Conservation (phyloP, 2,113 vertebrate genomes). For the Platichthys stellatus region DNA sequence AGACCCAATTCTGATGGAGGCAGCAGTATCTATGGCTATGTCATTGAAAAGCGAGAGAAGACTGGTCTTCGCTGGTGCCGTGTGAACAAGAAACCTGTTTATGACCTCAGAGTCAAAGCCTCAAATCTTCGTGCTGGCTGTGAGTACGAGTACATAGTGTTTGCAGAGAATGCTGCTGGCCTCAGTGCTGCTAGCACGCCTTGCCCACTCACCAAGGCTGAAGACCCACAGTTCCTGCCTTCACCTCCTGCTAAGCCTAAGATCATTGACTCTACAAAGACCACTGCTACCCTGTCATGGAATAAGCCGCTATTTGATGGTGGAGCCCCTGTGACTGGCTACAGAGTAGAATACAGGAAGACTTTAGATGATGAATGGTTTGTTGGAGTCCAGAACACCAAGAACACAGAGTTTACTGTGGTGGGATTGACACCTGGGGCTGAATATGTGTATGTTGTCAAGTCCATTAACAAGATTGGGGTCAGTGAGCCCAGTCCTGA, state of each 20-base stretch:
- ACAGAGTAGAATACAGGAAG: conserved; percentile 92
- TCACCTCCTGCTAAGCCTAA: conserved; percentile 94
- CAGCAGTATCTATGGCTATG: conserved; percentile 92
- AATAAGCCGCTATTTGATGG: conserved; percentile 97
- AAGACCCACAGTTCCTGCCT: conserved; percentile 94
- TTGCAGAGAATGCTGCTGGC: conserved; percentile 96
- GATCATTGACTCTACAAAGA: conserved; percentile 91
- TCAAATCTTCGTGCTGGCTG: conserved; percentile 90
- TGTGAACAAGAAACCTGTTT: conserved; percentile 98
- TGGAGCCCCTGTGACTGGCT: conserved; percentile 92
- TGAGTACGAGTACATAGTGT: conserved; percentile 97
- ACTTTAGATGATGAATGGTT: conserved; percentile 92
- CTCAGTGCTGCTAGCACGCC: conserved; percentile 91
- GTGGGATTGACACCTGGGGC: conserved; percentile 87
- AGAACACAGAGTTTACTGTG: conserved; percentile 93
- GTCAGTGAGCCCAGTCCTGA: conserved; percentile 91
- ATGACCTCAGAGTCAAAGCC: conserved; percentile 97
- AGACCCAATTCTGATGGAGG: conserved; percentile 95
- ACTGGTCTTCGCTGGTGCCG: conserved; percentile 94
- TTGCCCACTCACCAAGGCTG: conserved; percentile 89
- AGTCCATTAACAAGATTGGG: conserved; percentile 94
- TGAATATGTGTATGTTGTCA: conserved; percentile 94
- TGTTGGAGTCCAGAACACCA: conserved; percentile 89
- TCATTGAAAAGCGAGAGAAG: conserved; percentile 97
- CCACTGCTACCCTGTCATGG: conserved; percentile 90